Percentiles rank a stretch among this genome's conserved stretches.
phyloP scores from a whole-genome alignment of 2,113 vertebrate species.

The Fulica atra region DNA sequence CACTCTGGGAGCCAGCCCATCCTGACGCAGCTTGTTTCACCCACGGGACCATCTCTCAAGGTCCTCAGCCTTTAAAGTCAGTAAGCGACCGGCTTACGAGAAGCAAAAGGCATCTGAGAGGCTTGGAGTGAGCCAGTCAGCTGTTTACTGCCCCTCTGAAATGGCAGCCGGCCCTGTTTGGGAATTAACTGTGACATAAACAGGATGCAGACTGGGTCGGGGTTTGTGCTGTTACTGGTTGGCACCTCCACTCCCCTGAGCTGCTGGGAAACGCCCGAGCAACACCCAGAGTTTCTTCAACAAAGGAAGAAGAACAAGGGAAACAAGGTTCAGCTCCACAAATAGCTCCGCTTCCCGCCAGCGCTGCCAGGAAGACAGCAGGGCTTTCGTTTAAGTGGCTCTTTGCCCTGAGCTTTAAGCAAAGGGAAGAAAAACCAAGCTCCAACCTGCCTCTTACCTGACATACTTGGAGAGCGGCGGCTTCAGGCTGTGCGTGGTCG shows the following conservation, averaged over 20 bases:
- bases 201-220: slow-evolving; percentile 32
- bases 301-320: slow-evolving; percentile 56
- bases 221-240: background rate
- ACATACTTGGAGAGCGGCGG: slow-evolving; percentile 87
- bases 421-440: background rate
- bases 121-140: background rate
- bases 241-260: slow-evolving; percentile 10
- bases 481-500: slow-evolving; percentile 85
- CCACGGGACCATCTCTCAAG: background rate
- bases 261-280: slow-evolving; percentile 25
- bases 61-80: background rate
- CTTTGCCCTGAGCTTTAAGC: background rate
- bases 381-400: background rate
- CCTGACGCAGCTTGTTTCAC: background rate
- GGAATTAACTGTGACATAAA: slow-evolving; percentile 31
- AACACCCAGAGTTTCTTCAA: background rate
- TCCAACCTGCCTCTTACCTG: slow-evolving; percentile 77
- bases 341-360: slow-evolving; percentile 47
- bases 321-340: slow-evolving; percentile 25
- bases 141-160: slow-evolving; percentile 27
- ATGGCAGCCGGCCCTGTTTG: background rate
- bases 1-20: background rate
- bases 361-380: slow-evolving; percentile 40
- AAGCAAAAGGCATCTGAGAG: background rate
- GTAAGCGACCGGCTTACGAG: background rate